Percentiles rank a stretch among this genome's conserved stretches.
These are phyloP conservation scores for Vultur gryphus DNA, from an alignment of 2,797 vertebrate species.

Conservation along the genomic window DNA sequence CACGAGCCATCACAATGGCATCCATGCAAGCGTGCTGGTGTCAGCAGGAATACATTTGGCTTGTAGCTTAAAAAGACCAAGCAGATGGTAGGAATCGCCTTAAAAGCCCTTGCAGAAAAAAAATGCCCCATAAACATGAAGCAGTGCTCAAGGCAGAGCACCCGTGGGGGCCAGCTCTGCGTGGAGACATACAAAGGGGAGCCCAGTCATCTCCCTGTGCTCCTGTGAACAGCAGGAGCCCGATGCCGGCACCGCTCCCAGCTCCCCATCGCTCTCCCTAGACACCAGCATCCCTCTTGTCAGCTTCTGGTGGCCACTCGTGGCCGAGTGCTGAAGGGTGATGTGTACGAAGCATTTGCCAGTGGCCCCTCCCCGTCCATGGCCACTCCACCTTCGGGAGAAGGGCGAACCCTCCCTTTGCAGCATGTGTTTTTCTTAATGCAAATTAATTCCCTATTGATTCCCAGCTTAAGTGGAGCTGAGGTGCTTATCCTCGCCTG, in stretches of 20 bases:
- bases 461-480: constrained; percentile 11
- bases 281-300: neutral
- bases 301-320: neutral
- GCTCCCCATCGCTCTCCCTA: neutral
- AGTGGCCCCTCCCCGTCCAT: fast-evolving
- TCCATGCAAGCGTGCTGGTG: fast-evolving
- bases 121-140: neutral
- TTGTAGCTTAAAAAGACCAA: neutral
- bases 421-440: neutral
- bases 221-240: neutral
- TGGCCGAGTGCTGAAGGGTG: neutral
- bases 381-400: neutral
- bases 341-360: neutral
- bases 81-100: neutral
- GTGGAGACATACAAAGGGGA: fast-evolving
- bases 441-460: constrained; percentile 14
- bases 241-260: fast-evolving
- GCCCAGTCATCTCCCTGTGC: neutral
- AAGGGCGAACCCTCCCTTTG: neutral
- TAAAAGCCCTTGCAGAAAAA: neutral
- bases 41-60: neutral
- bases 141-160: neutral
- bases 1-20: neutral
- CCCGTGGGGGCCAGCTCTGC: neutral
- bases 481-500: constrained; percentile 4